phyloP scores from a whole-genome alignment of 2,113 vertebrate species.

The Cairina moschata region DNA sequence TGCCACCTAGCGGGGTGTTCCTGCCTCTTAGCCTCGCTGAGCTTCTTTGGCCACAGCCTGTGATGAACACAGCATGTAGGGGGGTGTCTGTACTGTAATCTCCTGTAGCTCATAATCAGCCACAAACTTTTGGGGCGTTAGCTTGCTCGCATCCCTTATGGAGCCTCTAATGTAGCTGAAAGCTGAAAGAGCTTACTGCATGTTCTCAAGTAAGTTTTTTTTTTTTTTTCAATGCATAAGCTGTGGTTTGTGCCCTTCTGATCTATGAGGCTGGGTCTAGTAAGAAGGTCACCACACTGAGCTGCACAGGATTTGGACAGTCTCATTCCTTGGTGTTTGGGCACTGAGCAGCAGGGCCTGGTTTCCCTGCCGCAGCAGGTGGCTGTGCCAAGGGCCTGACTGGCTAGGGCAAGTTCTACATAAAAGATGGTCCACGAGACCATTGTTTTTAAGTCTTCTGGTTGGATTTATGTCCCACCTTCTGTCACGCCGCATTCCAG shows the following conservation, averaged over 20 bases:
- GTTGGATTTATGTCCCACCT: not conserved
- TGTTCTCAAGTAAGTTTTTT: not conserved
- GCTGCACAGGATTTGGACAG: not conserved
- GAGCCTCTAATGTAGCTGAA: not conserved
- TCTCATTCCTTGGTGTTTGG: not conserved
- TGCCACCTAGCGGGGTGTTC: constrained; percentile 24
- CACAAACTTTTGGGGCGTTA: not conserved
- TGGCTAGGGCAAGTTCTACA: not conserved
- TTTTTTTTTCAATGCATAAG: not conserved
- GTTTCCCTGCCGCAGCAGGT: not conserved
- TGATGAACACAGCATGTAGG: accelerated
- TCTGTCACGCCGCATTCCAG: no score
- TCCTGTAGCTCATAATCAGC: not conserved
- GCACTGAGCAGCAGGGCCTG: not conserved
- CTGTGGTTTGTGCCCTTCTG: not conserved
- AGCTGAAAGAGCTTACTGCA: not conserved
- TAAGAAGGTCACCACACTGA: not conserved
- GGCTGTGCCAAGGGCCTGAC: not conserved
- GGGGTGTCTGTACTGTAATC: not conserved
- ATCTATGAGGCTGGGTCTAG: not conserved
- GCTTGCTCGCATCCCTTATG: not conserved
- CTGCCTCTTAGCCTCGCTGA: not conserved
- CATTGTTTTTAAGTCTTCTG: not conserved
- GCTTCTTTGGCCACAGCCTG: accelerated
- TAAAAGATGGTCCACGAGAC: not conserved